Conservation (phyloP, 2,888 invertebrate species). For the Mythimna vitellina region DNA sequence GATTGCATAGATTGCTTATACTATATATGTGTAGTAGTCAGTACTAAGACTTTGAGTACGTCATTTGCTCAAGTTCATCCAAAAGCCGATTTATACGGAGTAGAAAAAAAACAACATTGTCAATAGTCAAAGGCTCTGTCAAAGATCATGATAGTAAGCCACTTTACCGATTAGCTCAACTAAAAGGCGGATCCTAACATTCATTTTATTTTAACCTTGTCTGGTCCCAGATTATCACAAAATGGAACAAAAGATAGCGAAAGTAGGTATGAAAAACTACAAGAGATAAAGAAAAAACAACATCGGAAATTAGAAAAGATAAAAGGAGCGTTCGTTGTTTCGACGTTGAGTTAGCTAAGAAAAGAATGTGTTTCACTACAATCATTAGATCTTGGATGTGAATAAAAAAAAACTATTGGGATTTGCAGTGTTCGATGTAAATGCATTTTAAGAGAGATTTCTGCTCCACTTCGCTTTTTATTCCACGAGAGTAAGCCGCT, state of each 20-base stretch:
- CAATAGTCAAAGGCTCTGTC: background rate
- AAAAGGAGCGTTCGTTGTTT: constrained; percentile 47
- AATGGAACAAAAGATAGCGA: constrained; percentile 13
- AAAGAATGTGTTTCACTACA: constrained; percentile 41
- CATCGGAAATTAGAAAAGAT: constrained; percentile 57
- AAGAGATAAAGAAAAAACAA: constrained; percentile 42
- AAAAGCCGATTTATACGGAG: no score
- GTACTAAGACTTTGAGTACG: background rate
- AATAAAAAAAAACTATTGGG: constrained; percentile 10
- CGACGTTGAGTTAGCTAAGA: constrained; percentile 28
- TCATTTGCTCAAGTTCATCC: background rate
- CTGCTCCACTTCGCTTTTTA: background rate
- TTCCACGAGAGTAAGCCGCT: background rate
- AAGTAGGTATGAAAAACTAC: constrained; percentile 39
- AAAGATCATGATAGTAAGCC: constrained; percentile 7
- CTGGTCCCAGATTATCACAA: constrained; percentile 20
- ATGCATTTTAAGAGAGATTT: constrained; percentile 12
- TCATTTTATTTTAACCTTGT: constrained; percentile 22
- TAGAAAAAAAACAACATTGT: background rate
- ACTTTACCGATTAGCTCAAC: constrained; percentile 13
- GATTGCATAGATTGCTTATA: constrained; percentile 11
- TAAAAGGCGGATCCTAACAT: constrained; percentile 7
- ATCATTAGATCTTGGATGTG: constrained; percentile 14
- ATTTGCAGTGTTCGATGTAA: constrained; percentile 23
- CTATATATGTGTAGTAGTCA: background rate